phyloP scores from a whole-genome alignment of 2,888 invertebrate species.

The Ophion ellenae region DNA sequence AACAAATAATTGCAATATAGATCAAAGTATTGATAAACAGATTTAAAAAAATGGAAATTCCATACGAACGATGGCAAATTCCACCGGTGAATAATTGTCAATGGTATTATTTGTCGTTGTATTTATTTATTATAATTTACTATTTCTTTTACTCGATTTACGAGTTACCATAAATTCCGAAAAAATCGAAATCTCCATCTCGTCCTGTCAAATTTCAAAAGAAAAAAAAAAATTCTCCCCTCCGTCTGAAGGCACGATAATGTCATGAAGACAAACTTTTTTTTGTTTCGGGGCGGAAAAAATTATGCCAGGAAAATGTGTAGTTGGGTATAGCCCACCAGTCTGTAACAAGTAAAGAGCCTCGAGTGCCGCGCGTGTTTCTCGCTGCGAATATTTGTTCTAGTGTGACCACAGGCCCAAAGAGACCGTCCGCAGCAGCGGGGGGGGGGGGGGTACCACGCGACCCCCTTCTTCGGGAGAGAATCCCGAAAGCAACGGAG shows the following conservation, averaged over 20 bases:
- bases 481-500: constrained; percentile 55
- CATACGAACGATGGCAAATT: neutral
- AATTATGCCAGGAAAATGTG: too few species aligned
- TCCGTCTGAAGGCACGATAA: too few species aligned
- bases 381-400: constrained; percentile 19
- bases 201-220: neutral
- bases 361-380: neutral
- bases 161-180: too few species aligned
- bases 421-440: too few species aligned
- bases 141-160: too few species aligned
- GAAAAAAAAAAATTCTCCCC: neutral
- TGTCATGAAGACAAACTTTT: too few species aligned
- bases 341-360: too few species aligned
- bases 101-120: neutral
- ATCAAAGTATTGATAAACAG: neutral
- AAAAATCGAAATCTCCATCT: neutral
- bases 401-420: constrained; percentile 42
- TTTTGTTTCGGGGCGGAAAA: too few species aligned
- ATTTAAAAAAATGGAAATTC: neutral
- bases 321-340: neutral
- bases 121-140: too few species aligned
- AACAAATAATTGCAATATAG: neutral
- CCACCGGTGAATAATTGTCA: neutral
- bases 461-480: constrained; percentile 4
- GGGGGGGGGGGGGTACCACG: neutral